phyloP scores from a whole-genome alignment of 1,140 invertebrate species.

The Cyclina sinensis region DNA sequence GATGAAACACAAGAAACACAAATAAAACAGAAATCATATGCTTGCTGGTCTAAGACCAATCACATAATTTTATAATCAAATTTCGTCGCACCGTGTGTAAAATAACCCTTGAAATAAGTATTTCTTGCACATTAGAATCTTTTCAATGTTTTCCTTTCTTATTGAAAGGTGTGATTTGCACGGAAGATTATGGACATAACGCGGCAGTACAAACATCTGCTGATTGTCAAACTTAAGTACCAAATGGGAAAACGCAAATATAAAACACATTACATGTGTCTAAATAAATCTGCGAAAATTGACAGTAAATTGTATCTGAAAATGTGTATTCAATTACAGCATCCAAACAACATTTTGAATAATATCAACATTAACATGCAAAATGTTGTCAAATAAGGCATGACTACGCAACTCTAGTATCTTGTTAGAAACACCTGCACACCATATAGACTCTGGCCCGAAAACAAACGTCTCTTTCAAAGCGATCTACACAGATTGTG shows the following conservation, averaged over 20 bases:
- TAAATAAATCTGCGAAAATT: neutral
- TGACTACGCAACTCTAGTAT: conserved; percentile 3
- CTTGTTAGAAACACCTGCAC: conserved; percentile 22
- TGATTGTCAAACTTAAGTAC: no score
- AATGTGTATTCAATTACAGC: neutral
- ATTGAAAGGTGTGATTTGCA: no score
- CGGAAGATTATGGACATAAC: no score
- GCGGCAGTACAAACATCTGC: no score
- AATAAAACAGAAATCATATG: no score
- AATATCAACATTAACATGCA: conserved; percentile 15
- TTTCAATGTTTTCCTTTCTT: no score
- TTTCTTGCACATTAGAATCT: no score
- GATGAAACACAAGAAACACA: no score
- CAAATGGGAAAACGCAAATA: neutral
- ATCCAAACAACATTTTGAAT: neutral
- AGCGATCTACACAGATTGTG: conserved; percentile 1
- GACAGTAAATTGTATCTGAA: neutral
- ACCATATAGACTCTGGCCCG: neutral
- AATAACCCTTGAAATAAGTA: no score
- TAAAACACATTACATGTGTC: neutral
- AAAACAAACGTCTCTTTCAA: conserved; percentile 17
- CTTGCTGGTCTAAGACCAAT: no score
- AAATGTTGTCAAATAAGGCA: conserved; percentile 13
- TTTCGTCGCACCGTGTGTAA: no score
- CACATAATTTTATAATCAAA: no score